Base-by-base conservation (phyloP, 2,888 invertebrate species). In the Kryphioiulus occultus region DNA sequence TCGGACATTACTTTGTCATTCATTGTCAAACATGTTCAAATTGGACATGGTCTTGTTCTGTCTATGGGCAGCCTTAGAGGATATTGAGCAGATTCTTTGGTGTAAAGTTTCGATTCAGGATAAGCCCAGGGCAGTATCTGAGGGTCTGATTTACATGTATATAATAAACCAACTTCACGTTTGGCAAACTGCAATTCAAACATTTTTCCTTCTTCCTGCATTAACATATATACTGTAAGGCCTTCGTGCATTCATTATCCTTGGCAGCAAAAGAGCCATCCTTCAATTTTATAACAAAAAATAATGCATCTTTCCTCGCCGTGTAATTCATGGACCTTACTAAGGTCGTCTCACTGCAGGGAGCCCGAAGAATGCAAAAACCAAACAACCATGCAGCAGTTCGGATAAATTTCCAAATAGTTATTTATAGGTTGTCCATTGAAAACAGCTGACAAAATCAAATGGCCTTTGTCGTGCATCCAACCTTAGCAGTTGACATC, bases 401-500 rank as follows among this genome's bases (percentile, higher is more conserved):
- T n/a, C n/a, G 59, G 59, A 59, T 59, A 59, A 59, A 59, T 59
- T 59, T 3, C 59, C 22, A 59, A 59, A 59, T 59, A 3, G 59
- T 59, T 59, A 59, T 59, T 59, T 59, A 59, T 59, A 59, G 59
- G 59, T n/a, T 59, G 59, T 3, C 22, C 2, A 59, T 59, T n/a
- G 59, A 7, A 59, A 39, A 2, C 59, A 59, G 59, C 59, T 59
- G 59, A 59, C 59, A 59, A 59, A 59, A 59, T 59, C 59, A 59
- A 59, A 59, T 59, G 3, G 59, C 59, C n/a, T 59, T n/a, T 7
- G n/a, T n/a, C 59, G 59, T 59, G 59, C 22, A 59, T 2, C 59
- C 59, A 59, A 59, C 59, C 59, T 59, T 59, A 59, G 59, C 59
- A 59, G n/a, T 59, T 59, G 59, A 59, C 59, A 59, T 59, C 59